Evolutionary conservation across 2,888 invertebrate species (phyloP), one percentile per base, ranked within the genome.

Genomic region (Unio delphinus): DNA sequence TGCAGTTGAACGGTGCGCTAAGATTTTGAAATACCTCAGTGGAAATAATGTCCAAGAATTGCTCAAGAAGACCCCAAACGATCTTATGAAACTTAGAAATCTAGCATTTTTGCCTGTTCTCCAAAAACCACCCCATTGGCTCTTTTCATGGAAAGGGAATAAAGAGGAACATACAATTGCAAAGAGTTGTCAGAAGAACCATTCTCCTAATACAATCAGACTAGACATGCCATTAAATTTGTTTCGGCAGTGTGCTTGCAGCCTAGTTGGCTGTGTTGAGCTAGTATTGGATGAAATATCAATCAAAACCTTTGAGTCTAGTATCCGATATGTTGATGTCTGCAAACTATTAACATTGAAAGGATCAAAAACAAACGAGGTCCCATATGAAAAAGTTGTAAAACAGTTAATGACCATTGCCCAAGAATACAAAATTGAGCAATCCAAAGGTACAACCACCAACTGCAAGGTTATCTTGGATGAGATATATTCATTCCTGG

Each of bases 131-230:
- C 62, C 30, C 4, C 55, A 68, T 17, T 85, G 80, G 78, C 65
- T 65, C 18, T 72, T 82, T 45, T 59, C 71, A 5, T 86, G 86
- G 86, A 64, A 69, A 58, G 74, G 76, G 3, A 72, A 76, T 26
- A 26, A 11, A 56, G 55, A 18, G 55, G 17, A 45, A 15, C 45
- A 45, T 4, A 15, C 15, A 45, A 45, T 45, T 45, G 3, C 45
- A 45, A 45, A 45, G 45, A 45, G 3, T 15, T 45, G 45, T 45
- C 11, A 45, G 15, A 18, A 11, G 28, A 11, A 28, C 5, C 4
- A 30, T 34, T 18, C 55, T 3, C 20, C 55, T 5, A 3, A 59
- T 58, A 55, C 60, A 11, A 17, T 71, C 6, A 11, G 63, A 20
- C 57, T 78, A 34, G 73, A 68, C 20, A 67, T 67, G 30, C 69